Evolutionary conservation across 2,113 vertebrate species (phyloP), one percentile per base, ranked within the genome.

Genomic region (Atrichornis clamosus): DNA sequence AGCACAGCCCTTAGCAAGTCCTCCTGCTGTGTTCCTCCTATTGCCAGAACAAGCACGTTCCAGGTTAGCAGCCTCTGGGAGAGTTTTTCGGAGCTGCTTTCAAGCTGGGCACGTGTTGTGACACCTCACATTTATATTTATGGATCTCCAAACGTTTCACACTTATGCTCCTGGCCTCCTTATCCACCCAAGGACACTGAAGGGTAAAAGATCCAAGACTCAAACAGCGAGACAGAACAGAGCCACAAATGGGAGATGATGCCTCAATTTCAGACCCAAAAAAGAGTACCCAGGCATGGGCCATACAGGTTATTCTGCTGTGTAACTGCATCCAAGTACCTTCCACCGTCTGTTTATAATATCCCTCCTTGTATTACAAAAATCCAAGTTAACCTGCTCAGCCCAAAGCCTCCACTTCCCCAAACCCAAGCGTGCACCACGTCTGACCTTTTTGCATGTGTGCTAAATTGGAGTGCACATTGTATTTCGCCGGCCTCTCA

Each of bases 361-460:
- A 41, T 11, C 85, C 28, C 26, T 79, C 21, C 13, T 9, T 35
- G 53, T 24, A 13, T 23, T 39, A 24, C 58, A 88, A 59, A 91
- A 94, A 93, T 41, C 22, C 50, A 55, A 47, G 74, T 33, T 23
- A 37, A 32, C 41, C 81, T 80, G 41, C 64, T 10, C 44, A 70
- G 60, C 60, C 75, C 90, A 60, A 77, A 83, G 18, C 39, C 73
- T 75, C 37, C 53, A 12, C 13, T 44, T 82, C 60, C 63, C 73
- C 56, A 42, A 72, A 74, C 41, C 30, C 53, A 13, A 9, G 64
- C 2, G 0, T 80, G 86, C 47, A 59, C 46, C 91, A 78, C 8
- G 19, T 82, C 52, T 96, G 96, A 95, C 96, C 96, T 97, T 96
- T 97, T 96, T 97, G 73, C 83, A 32, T 52, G 76, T 2, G 8